Evolutionary conservation across 2,797 vertebrate species (phyloP).

Genomic region (Silurus aristotelis): DNA sequence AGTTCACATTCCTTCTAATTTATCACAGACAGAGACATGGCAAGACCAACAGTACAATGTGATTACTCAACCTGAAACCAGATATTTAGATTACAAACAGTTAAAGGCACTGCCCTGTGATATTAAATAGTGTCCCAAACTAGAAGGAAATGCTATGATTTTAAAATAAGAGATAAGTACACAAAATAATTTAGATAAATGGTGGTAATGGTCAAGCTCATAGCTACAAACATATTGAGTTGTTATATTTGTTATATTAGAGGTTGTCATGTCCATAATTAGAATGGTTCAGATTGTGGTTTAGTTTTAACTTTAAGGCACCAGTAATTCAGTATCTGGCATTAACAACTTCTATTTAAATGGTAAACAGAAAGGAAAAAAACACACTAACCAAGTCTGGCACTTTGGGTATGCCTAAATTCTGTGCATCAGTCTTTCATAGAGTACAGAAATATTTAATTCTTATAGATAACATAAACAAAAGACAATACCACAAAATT

Average conservation of each 20-base stretch:
- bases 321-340: background rate
- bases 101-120: slow-evolving; percentile 22
- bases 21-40: slow-evolving; percentile 14
- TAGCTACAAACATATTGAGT: background rate
- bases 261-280: background rate
- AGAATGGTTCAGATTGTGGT: background rate
- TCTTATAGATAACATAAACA: background rate
- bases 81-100: too few relatives aligned
- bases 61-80: too few relatives aligned
- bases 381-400: background rate
- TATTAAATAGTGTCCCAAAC: slow-evolving; percentile 9
- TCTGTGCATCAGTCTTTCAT: background rate
- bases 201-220: background rate
- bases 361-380: background rate
- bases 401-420: background rate
- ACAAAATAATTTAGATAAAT: background rate
- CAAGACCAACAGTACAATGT: slow-evolving; percentile 4
- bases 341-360: too few relatives aligned
- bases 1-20: slow-evolving; percentile 39
- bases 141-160: slow-evolving; percentile 23
- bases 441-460: background rate
- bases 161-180: background rate
- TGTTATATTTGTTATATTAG: background rate
- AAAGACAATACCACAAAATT: too few relatives aligned
- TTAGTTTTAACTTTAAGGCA: too few relatives aligned